Evolutionary conservation across 2,888 invertebrate genomes (phyloP), one percentile per base, ranked within the genome.

Genomic region (Sinohyriopsis cumingii): DNA sequence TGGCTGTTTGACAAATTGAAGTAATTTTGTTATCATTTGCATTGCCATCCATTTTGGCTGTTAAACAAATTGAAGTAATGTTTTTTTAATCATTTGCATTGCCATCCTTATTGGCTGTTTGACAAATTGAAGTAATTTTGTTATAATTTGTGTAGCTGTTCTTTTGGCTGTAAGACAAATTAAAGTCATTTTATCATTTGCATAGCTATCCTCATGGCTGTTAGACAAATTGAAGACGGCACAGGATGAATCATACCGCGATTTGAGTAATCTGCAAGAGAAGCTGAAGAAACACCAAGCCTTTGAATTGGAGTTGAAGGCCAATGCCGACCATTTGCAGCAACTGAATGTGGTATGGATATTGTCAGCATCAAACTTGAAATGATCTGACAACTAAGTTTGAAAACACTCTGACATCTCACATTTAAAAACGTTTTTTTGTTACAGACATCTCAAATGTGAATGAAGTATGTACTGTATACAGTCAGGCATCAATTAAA

Each of bases 221-320:
- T 93, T 94, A 33, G 98, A 98, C 86, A 99, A 99, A 91, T 93
- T 95, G 66, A 94, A 95, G 87, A 95, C 96, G 0, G 97, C 97
- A 0, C 94, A 94, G 1, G 98, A 98, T 84, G 97, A 98, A 89
- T 96, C 95, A 73, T 98, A 97, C 90, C 92, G 96, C 24, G 97
- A 98, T 86, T 91, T 98, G 24, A 94, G 93, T 59, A 98, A 98
- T 89, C 90, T 91, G 61, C 87, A 88, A 59, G 89, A 89, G 67
- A 90, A 91, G 68, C 85, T 91, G 28, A 89, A 91, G 82, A 91
- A 91, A 80, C 91, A 91, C 77, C 90, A 91, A 69, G 91, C 91
- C 15, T 91, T 92, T 80, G 91, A 91, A 72, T 89, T 91, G 1
- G 91, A 91, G 76, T 85, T 91, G 45, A 89, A 89, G 68, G 89